Evolutionary conservation across 2,888 invertebrate species (phyloP), one percentile per base, ranked within the genome.

Genomic region (Dendrolimus pini): DNA sequence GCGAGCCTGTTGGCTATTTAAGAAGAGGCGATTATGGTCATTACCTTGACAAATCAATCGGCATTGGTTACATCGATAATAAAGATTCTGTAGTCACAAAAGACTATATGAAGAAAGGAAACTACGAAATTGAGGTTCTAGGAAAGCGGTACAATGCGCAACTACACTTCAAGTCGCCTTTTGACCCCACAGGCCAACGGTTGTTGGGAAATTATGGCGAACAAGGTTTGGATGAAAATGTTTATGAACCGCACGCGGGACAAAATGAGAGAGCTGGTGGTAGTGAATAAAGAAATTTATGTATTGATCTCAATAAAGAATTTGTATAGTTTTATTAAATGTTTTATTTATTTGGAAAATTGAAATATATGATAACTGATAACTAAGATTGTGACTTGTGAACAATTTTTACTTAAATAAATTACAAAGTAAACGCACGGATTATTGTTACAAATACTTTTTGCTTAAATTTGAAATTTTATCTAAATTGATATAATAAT

Each of bases 121-220:
- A 92, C 18, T 98, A 97, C 73, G 93, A 96, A 77, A 92, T 98
- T 53, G 97, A 97, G 90, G 92, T 95, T 14, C 92, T 96, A 92
- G 96, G 97, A 8, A 92, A 93, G 65, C 92, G 91, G 66, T 92
- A 95, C 76, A 93, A 93, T 57, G 96, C 96, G 0, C 91, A 90
- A 7, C 83, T 95, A 57, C 93, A 95, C 75, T 74, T 94, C 41
- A 93, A 91, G 71, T 95, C 96, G 65, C 96, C 96, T 0, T 97
- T 97, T 74, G 97, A 98, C 85, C 95, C 96, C 0, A 92, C 92
- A 56, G 94, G 95, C 58, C 93, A 94, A 74, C 92, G 97, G 65
- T 83, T 96, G 56, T 85, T 94, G 55, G 97, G 96, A 18, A 92
- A 92, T 68, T 95, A 95, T 69, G 93, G 93, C 2, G 72, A 79